Evolutionary conservation across 2,888 invertebrate species (phyloP).

Genomic region (Holacanthella duospinosa): DNA sequence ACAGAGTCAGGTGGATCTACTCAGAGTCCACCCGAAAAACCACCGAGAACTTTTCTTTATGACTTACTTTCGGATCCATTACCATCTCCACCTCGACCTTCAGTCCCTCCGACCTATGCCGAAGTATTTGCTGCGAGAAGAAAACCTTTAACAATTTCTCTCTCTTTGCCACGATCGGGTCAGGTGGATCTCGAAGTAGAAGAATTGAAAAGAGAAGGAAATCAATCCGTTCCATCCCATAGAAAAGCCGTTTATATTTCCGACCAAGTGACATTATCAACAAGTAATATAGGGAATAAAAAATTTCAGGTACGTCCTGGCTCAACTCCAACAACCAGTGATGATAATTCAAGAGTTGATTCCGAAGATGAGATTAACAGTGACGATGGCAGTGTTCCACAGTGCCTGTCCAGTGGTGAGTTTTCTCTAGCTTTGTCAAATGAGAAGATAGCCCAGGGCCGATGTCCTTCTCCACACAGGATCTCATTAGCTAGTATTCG

Average conservation of each 20-base stretch:
- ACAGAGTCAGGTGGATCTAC: neutral
- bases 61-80: constrained; percentile 25
- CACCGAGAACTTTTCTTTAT: constrained; percentile 53
- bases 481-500: neutral
- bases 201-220: neutral
- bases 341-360: neutral
- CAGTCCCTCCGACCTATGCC: neutral
- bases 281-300: neutral
- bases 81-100: neutral
- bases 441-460: neutral
- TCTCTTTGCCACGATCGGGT: neutral
- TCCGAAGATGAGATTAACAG: neutral
- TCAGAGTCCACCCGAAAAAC: constrained; percentile 56
- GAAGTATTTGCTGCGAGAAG: neutral
- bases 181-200: neutral
- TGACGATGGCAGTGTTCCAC: too few species aligned
- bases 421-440: too few species aligned
- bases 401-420: too few species aligned
- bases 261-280: neutral
- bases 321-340: neutral
- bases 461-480: neutral
- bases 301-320: neutral
- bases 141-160: neutral
- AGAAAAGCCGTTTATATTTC: neutral
- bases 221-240: neutral